Conservation (phyloP, 2,113 vertebrate genomes). For the Caranx ignobilis region DNA sequence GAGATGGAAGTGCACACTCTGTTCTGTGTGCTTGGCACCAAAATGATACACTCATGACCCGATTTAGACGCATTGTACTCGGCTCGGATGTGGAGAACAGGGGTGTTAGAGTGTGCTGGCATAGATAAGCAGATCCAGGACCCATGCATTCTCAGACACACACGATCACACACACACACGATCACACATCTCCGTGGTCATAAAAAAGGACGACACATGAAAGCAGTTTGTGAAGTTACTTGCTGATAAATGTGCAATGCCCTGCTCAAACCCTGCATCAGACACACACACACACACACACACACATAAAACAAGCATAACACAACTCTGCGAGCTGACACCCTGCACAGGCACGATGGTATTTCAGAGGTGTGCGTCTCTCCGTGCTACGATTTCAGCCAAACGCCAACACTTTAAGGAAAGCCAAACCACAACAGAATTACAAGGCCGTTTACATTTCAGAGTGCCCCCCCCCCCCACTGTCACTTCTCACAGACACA, state of each 20-base stretch:
- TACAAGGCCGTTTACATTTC: constrained; percentile 38
- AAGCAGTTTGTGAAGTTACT: constrained; percentile 1
- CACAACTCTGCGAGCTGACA: constrained; percentile 46
- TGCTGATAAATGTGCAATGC: neutral
- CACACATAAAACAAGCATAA: neutral
- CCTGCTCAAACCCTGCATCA: neutral
- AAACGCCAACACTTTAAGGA: constrained; percentile 23
- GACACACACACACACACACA: constrained; percentile 12
- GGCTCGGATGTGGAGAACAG: constrained; percentile 46
- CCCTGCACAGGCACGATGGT: constrained; percentile 32
- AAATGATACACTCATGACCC: constrained; percentile 64
- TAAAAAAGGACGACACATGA: neutral
- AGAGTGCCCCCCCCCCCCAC: neutral
- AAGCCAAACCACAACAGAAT: constrained; percentile 48
- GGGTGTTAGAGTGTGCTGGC: constrained; percentile 30
- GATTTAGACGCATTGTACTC: constrained; percentile 58
- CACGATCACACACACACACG: neutral
- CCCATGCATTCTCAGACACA: neutral
- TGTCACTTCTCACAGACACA: neutral
- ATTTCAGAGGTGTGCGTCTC: constrained; percentile 54
- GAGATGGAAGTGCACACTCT: constrained; percentile 46
- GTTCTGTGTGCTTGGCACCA: constrained; percentile 50
- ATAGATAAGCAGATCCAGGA: constrained; percentile 35
- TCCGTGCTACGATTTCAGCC: constrained; percentile 40
- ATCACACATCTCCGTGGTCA: neutral